A percentile compares a stretch with the other conserved stretches of the same genome.
These are phyloP conservation scores for Anorthoa munda DNA, from an alignment of 2,888 invertebrate species.

Conservation along the genomic window DNA sequence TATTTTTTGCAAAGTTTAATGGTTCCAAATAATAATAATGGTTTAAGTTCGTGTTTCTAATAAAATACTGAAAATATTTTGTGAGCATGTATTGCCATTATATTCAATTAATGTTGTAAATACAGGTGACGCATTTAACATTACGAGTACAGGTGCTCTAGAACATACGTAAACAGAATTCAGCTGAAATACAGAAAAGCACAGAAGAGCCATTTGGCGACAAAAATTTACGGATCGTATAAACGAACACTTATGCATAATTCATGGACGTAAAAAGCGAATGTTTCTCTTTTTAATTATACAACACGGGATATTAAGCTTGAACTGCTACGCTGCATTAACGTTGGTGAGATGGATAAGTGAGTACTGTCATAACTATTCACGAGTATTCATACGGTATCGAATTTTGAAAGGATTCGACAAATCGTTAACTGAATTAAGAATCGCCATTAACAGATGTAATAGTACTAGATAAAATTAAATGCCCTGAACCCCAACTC, in stretches of 20 bases:
- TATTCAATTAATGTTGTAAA: neutral
- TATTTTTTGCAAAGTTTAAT: constrained; percentile 15
- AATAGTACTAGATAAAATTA: constrained; percentile 44
- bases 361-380: constrained; percentile 5
- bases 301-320: constrained; percentile 88
- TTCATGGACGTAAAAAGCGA: constrained; percentile 89
- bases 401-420: neutral
- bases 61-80: neutral
- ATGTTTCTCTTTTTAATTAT: constrained; percentile 90
- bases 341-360: constrained; percentile 65
- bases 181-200: constrained; percentile 76
- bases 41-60: neutral
- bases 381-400: neutral
- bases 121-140: constrained; percentile 60
- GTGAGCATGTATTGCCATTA: neutral
- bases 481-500: constrained; percentile 51
- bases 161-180: constrained; percentile 70
- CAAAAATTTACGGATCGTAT: constrained; percentile 88
- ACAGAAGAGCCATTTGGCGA: constrained; percentile 82
- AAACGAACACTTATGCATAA: constrained; percentile 89
- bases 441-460: constrained; percentile 32
- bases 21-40: neutral
- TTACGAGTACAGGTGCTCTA: constrained; percentile 63
- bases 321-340: constrained; percentile 82
- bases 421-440: constrained; percentile 29